Base-by-base conservation (phyloP, 2,888 invertebrate genomes). In the Macroteleia sp. region DNA sequence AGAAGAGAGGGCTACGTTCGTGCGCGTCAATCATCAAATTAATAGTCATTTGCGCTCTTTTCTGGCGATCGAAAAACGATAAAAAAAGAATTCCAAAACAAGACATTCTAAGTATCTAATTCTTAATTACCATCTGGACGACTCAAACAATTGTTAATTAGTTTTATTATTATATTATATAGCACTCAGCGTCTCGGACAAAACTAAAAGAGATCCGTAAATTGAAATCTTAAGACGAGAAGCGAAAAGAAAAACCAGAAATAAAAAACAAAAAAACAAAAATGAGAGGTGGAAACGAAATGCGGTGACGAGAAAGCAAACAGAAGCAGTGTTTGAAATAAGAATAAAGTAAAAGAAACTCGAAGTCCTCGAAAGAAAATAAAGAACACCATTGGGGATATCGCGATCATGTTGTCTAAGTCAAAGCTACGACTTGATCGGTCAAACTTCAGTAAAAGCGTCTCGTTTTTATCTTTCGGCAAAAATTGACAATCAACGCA, bases 301-400 rank as follows among this genome's bases (percentile, higher is more conserved):
- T n/a, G 34, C 44, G 22, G 44, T 32, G 22, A 48, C 48, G n/a
- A n/a, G n/a, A 48, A 52, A 64, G 2, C 12, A 36, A 36, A 14
- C 14, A 28, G 34, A 46, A 36, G 12, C 4, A 52, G 39, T 0
- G n/a, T n/a, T n/a, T 10, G 30, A 39, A 22, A 50, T 30, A 14
- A n/a, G 42, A 50, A 32, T 12, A 67, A 75, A 67, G 54, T 2
- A 39, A 44, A 83, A 81, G 79, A 83, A 89, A 88, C 82, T 85
- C 80, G 88, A 89, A 85, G 85, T 86, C 83, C 83, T 86, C 85
- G 83, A 88, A 86, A 85, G 86, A 80, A 86, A 85, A 84, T 83
- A 87, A 88, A 86, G 84, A 90, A 88, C 89, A 89, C 88, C 87
- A 89, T 89, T 89, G 86, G 89, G 87, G 86, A 88, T 83, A 86